Evolutionary conservation across 2,797 vertebrate species (phyloP), one percentile per base, ranked within the genome.

Genomic region (Crax fasciolata): DNA sequence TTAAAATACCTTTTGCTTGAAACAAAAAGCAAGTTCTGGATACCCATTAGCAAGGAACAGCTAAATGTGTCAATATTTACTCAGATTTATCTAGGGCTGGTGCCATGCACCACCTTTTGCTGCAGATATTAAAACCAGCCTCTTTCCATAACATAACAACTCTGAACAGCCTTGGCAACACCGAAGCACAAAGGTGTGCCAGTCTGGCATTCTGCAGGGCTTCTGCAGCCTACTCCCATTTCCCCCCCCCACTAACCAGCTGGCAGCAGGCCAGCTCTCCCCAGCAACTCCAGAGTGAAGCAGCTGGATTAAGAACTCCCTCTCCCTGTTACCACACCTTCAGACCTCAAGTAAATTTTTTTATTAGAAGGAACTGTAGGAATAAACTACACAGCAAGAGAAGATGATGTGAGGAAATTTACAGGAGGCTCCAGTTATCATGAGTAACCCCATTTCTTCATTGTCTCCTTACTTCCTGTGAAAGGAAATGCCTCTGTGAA

Each of bases 401-500:
- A 91, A 94, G 49, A 94, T 71, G 38, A 87, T 23, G 12, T 5
- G 18, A 61, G n/a, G 57, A 27, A 81, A 87, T 90, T 68, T 93
- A 19, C 61, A 63, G 71, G 84, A 95, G 72, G 68, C 32, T 91
- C 68, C 87, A 89, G 58, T 27, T 72, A 27, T 17, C 68, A 83
- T 11, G 43, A 94, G 65, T 75, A 96, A 95, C 39, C 35, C 61
- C 8, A 17, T 86, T 89, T 88, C 67, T 96, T 90, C 63, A 93
- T 93, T 96, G 95, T 93, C 85, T 78, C 95, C 59, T 88, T 3
- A 3, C 83, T 94, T 93, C 84, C 90, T 92, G 58, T 35, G 51
- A 74, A 82, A 87, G 90, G 88, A 97, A 97, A 97, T 93, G 84
- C 74, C 68, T 88, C 61, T 12, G 8, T 23, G 5, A 39, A 94